These are phyloP conservation scores for Spondyliosoma cantharus DNA, from an alignment of 2,797 vertebrate species.

Conservation along the genomic window DNA sequence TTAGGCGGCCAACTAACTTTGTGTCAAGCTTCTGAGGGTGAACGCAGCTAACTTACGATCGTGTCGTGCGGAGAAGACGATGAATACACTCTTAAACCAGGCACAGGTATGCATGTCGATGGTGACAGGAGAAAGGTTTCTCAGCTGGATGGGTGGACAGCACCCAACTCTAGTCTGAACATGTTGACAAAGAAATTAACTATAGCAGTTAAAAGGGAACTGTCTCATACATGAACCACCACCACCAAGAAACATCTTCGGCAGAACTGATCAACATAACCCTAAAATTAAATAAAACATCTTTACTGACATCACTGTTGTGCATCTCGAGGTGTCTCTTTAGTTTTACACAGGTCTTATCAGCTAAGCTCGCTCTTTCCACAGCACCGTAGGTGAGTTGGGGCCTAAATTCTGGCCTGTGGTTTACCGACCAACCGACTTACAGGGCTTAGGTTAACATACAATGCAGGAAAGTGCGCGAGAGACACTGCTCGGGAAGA, in stretches of 20 bases:
- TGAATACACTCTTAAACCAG: too few species aligned
- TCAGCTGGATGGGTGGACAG: too few species aligned
- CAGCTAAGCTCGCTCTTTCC: neutral
- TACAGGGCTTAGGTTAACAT: neutral
- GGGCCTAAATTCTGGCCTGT: neutral
- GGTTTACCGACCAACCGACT: constrained; percentile 1
- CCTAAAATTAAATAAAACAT: neutral
- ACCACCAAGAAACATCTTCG: neutral
- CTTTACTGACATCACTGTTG: neutral
- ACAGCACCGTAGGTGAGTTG: neutral
- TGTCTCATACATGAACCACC: neutral
- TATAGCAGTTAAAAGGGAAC: neutral
- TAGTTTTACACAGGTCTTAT: neutral
- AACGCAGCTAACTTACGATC: too few species aligned
- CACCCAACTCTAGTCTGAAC: neutral
- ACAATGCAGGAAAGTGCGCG: constrained; percentile 25
- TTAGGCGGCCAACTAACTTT: too few species aligned
- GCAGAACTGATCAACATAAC: constrained; percentile 4
- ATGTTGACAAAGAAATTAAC: neutral
- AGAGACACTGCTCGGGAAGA: constrained; percentile 58
- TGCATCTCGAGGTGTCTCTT: neutral
- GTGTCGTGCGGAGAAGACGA: too few species aligned
- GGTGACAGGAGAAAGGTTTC: too few species aligned
- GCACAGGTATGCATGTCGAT: too few species aligned
- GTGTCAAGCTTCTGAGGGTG: too few species aligned